phyloP scores from a whole-genome alignment of 2,888 invertebrate species.

The Cheilosia grossa region DNA sequence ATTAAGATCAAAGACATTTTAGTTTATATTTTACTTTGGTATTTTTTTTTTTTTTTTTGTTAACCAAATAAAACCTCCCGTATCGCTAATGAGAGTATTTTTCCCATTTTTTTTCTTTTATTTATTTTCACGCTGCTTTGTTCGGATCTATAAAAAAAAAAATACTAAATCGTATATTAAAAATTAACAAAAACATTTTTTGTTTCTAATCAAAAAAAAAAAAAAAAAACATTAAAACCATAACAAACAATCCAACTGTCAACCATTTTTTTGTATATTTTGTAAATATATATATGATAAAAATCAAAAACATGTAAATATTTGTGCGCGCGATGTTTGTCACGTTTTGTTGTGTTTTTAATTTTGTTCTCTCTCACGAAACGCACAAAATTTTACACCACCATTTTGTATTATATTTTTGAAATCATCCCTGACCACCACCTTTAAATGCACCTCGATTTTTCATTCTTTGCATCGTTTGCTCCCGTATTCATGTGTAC shows the following conservation, averaged over 20 bases:
- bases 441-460: constrained; percentile 61
- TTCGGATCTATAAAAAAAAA: constrained; percentile 80
- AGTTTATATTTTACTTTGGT: constrained; percentile 19
- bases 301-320: constrained; percentile 63
- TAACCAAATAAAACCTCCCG: constrained; percentile 73
- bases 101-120: constrained; percentile 81
- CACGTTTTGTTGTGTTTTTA: constrained; percentile 38
- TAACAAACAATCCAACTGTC: constrained; percentile 65
- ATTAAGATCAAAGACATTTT: constrained; percentile 4
- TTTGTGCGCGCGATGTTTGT: constrained; percentile 67
- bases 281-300: constrained; percentile 63
- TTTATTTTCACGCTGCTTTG: constrained; percentile 84
- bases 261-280: constrained; percentile 67
- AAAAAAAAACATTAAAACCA: constrained; percentile 76
- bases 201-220: constrained; percentile 68
- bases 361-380: constrained; percentile 49
- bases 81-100: constrained; percentile 80
- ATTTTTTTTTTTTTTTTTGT: constrained; percentile 48
- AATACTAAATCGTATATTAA: constrained; percentile 22
- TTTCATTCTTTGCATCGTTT: constrained; percentile 57
- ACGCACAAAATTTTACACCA: constrained; percentile 63
- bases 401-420: constrained; percentile 52
- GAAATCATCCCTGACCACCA: constrained; percentile 45
- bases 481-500: constrained; percentile 31
- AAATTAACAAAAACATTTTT: constrained; percentile 57